Conservation (phyloP, 92 coral and sea anemone species). For the Epizoanthus scotinus region DNA sequence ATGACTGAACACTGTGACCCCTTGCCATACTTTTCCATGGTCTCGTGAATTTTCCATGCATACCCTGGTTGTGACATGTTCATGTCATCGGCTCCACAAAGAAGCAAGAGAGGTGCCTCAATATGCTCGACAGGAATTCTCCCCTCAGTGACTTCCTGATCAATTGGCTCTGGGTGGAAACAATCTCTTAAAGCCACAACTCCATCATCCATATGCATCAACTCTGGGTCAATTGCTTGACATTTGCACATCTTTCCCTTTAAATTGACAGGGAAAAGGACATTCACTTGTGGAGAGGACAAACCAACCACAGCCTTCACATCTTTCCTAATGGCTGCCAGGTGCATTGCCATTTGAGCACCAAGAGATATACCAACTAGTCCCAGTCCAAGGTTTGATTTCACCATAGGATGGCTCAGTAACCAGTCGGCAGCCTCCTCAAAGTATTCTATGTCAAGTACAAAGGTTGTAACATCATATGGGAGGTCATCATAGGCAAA, state of each 20-base stretch:
- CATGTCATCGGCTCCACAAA: constrained; percentile 32
- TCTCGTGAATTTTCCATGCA: constrained; percentile 19
- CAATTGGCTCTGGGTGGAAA: constrained; percentile 20
- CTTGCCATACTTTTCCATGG: constrained; percentile 28
- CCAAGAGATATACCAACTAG: constrained; percentile 28
- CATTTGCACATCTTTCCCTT: constrained; percentile 14
- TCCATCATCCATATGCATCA: constrained; percentile 9
- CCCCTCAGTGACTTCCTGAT: constrained; percentile 28
- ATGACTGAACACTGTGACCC: constrained; percentile 26
- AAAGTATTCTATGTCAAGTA: constrained; percentile 70
- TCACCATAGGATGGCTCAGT: constrained; percentile 50
- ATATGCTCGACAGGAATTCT: constrained; percentile 35
- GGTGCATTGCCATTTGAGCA: constrained; percentile 41
- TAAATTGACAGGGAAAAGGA: constrained; percentile 39
- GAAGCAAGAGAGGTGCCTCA: constrained; percentile 11
- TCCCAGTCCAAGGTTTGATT: constrained; percentile 34
- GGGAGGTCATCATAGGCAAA: constrained; percentile 66
- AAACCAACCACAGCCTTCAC: constrained; percentile 11
- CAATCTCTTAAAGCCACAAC: neutral
- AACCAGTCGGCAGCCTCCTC: constrained; percentile 77
- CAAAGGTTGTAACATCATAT: constrained; percentile 39
- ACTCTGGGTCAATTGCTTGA: neutral
- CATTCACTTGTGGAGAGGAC: constrained; percentile 34
- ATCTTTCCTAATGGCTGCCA: constrained; percentile 25
- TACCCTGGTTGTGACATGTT: constrained; percentile 36